Base-by-base conservation (phyloP, 2,797 vertebrate genomes). In the Parauchenoglanis ngamensis region DNA sequence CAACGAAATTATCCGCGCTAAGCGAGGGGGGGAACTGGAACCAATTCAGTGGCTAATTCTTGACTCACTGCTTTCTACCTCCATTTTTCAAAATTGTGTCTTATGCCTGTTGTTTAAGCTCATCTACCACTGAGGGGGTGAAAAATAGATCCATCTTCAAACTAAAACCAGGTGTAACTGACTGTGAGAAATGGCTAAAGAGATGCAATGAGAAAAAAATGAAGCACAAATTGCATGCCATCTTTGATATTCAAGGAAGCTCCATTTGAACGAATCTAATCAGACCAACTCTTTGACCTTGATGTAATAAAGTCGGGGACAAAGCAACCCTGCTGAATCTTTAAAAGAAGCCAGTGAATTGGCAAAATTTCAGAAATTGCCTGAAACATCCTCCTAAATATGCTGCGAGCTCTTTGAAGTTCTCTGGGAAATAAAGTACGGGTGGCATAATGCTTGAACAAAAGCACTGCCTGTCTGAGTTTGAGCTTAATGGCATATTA, bases 401-500 rank as follows among this genome's bases (percentile, higher is more conserved):
- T 83, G 77, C 79, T 57, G 28, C n/a, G 0, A 17, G 57, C 82
- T 83, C 86, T 88, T 89, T 90, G 88, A 91, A 88, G 88, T 88
- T 80, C 21, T 76, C 65, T 19, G 15, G 7, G 68, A 91, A 84
- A 79, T 31, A 70, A 89, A 91, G 70, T 54, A 85, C 54, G 61
- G 61, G 70, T 7, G 49, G 76, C 80, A 63, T 75, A 84, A 59
- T 83, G 83, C 84, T 49, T 28, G 56, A 54, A 68, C 85, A 79
- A 85, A 67, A 85, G 76, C 56, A 12, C 81, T 78, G 44, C 44
- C 86, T 67, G 15, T 82, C 84, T 85, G 82, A 86, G 44, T 72
- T 56, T 61, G 84, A 85, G 83, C 88, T 87, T 89, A 85, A 87
- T 85, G 86, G 82, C 85, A 78, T 89, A 87, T 90, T 88, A 91